A percentile compares a stretch with the other conserved stretches of the same genome.
Conservation (phyloP, 2,797 vertebrate species). For the Cryptoprocta ferox region DNA sequence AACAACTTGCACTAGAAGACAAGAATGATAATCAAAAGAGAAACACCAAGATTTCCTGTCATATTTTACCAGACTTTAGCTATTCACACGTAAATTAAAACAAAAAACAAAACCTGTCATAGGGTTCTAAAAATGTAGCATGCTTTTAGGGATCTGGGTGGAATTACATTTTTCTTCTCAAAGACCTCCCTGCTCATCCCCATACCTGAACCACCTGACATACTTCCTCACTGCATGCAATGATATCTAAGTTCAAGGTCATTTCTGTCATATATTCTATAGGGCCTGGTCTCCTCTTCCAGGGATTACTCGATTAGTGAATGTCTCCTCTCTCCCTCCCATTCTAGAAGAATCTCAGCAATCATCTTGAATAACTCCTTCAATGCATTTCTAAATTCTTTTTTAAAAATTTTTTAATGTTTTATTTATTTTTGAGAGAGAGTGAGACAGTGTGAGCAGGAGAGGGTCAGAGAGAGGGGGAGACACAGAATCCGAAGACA, state of each 20-base stretch:
- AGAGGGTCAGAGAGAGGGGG: too few species aligned
- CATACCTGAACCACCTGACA: background rate
- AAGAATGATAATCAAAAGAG: conserved; percentile 38
- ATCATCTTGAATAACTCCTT: background rate
- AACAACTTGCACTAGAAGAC: conserved; percentile 56
- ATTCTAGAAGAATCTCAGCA: background rate
- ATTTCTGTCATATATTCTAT: conserved; percentile 1
- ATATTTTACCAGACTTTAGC: background rate
- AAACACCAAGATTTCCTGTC: conserved; percentile 46
- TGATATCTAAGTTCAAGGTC: background rate
- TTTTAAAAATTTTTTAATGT: too few species aligned
- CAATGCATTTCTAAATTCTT: background rate
- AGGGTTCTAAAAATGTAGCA: background rate
- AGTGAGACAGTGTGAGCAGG: too few species aligned
- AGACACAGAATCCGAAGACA: too few species aligned
- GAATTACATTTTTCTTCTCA: background rate
- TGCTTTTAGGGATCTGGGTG: background rate
- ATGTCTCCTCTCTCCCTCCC: background rate
- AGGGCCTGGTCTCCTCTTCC: background rate
- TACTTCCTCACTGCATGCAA: background rate
- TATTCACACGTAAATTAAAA: conserved; percentile 65
- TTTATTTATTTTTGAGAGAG: too few species aligned
- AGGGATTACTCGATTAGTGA: background rate
- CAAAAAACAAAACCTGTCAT: background rate
- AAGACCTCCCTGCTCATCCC: background rate